Base-by-base conservation (phyloP, 1,140 invertebrate genomes). In the Zaprionus inermis region DNA sequence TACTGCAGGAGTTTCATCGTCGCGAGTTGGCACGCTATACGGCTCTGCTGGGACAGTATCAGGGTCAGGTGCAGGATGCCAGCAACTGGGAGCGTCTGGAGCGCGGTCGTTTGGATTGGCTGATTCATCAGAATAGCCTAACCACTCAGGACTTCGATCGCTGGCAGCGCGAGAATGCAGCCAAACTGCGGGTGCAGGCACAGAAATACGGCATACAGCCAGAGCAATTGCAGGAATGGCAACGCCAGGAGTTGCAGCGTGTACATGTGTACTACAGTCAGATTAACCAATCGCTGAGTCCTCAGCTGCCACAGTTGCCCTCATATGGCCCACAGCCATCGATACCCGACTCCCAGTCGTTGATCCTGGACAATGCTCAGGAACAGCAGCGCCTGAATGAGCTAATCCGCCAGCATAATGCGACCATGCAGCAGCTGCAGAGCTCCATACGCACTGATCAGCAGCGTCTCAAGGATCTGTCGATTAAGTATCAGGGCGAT, bases 121-220 rank as follows among this genome's bases (percentile, higher is more conserved):
- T 92, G 0, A 81, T 92, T 7, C 89, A 92, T 51, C 91, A 92
- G 36, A 92, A 92, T 51, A 76, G 90, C 9, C 72, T 79, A 5
- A 79, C 69, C 0, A 30, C 41, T 0, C 78, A 90, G 10, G 91
- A 92, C n/a, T 71, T 92, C 16, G 80, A 90, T 4, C 88, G 91
- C 9, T 92, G 91, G 91, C 91, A 92, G 30, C 63, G 5, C 0
- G 88, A 92, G 24, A 92, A 92, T 28, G 69, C 52, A 5, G 73
- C 70, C 1, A 84, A 81, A 65, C 16, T 92, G 24, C 46, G 58
- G 0, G 75, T 81, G 38, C 28, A 72, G 49, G 91, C 91, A 0
- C 63, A 67, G 4, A 74, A 76, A 9, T 81, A 92, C 49, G 67
- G 75, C 3, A 63, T 92, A 3, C 66, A 73, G 1, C 65, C 72